phyloP scores from a whole-genome alignment of 2,113 vertebrate species.

The Chaenogobius annularis region DNA sequence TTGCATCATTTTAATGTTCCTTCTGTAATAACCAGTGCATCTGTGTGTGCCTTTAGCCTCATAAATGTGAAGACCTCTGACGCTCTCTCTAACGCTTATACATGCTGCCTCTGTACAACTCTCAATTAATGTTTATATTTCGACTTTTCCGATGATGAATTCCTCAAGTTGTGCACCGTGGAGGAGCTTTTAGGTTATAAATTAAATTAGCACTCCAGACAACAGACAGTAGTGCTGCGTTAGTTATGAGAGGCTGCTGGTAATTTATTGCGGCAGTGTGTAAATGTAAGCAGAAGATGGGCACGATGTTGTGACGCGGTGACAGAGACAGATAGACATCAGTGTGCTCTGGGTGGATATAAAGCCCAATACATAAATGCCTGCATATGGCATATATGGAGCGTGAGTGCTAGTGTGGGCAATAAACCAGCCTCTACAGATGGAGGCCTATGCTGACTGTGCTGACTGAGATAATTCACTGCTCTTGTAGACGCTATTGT shows the following conservation, averaged over 20 bases:
- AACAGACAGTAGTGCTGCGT: slow-evolving; percentile 18
- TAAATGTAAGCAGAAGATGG: slow-evolving; percentile 9
- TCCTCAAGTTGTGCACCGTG: neutral
- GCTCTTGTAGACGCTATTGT: neutral
- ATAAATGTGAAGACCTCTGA: slow-evolving; percentile 1
- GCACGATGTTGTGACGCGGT: slow-evolving; percentile 6
- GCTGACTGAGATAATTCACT: slow-evolving; percentile 13
- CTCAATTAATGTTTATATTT: slow-evolving; percentile 13
- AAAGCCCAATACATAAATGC: slow-evolving; percentile 8
- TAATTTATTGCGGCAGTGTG: slow-evolving; percentile 32
- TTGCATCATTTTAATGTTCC: slow-evolving; percentile 5
- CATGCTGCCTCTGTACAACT: neutral
- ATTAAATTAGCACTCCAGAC: slow-evolving; percentile 17
- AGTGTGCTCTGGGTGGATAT: slow-evolving; percentile 13
- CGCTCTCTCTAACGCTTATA: neutral
- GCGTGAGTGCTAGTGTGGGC: slow-evolving; percentile 7
- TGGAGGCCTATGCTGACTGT: slow-evolving; percentile 7
- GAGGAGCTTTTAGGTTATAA: slow-evolving; percentile 2
- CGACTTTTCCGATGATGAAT: neutral
- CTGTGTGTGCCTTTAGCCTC: neutral
- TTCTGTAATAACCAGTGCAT: neutral
- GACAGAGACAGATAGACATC: slow-evolving; percentile 7
- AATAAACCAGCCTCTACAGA: slow-evolving; percentile 18
- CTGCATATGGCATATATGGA: slow-evolving; percentile 20
- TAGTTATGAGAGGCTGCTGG: slow-evolving; percentile 2